A percentile compares a stretch with the other conserved stretches of the same genome.
phyloP scores from a whole-genome alignment of 2,888 invertebrate species.

The Acrobeloides nanus region DNA sequence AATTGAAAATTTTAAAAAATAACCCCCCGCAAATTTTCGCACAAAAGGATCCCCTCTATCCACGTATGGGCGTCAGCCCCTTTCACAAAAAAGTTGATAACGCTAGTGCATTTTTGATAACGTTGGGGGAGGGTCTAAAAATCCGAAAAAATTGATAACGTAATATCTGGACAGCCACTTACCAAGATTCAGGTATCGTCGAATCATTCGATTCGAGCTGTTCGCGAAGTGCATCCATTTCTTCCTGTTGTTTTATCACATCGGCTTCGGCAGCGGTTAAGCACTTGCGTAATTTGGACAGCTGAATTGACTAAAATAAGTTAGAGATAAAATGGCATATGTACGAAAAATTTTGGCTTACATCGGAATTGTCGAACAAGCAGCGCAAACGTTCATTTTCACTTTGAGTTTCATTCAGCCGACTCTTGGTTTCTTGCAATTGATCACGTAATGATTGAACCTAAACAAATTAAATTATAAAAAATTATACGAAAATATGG shows the following conservation, averaged over 20 bases:
- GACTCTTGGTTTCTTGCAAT: conserved; percentile 35
- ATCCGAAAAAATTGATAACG: conserved; percentile 2
- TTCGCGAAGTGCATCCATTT: conserved; percentile 33
- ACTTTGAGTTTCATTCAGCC: conserved; percentile 25
- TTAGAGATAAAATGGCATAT: conserved; percentile 1
- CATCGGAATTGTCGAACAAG: conserved; percentile 8
- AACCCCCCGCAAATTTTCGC: not conserved
- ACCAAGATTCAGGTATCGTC: not conserved
- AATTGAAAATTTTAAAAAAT: not conserved
- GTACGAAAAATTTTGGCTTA: not conserved
- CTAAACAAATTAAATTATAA: conserved; percentile 21
- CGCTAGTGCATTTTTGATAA: too few relatives aligned
- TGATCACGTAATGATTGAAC: conserved; percentile 43
- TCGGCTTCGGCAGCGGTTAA: conserved; percentile 43
- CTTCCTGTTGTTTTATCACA: conserved; percentile 34
- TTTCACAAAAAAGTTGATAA: too few relatives aligned
- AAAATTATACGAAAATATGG: too few relatives aligned
- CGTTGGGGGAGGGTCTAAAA: not conserved
- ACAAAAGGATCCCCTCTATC: conserved; percentile 1
- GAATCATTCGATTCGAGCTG: conserved; percentile 18
- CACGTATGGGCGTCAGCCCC: not conserved
- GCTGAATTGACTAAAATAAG: conserved; percentile 19
- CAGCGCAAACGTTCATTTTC: conserved; percentile 38
- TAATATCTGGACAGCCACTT: not conserved
- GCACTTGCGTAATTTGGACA: conserved; percentile 32